Base-by-base conservation (phyloP, 2,888 invertebrate species). In the Siphlonurus alternatus region DNA sequence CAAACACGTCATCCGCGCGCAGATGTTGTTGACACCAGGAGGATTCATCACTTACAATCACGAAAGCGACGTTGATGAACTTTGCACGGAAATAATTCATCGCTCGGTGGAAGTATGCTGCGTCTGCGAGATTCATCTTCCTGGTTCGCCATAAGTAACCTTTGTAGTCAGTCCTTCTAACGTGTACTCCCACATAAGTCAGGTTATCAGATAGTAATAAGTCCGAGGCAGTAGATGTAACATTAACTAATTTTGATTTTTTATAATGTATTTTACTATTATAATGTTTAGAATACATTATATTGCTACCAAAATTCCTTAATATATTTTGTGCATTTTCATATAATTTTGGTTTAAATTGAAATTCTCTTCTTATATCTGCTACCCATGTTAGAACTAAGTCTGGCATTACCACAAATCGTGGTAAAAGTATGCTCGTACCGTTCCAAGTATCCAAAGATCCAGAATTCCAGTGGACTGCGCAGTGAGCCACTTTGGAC, bases 111-210 rank as follows among this genome's bases (percentile, higher is more conserved):
- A 76, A 79, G 70, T 77, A 80, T 23, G 68, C 69, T 2, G 71
- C 68, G 64, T 73, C 73, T 2, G 76, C 78, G n/a, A 77, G 74
- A 54, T 72, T 71, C 5, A 74, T 74, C 54, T 76, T 74, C 63
- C 79, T 73, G 68, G 80, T 81, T 65, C 78, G 74, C 77, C 78
- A 79, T 23, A 83, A 72, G 70, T 81, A 81, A 64, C 76, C 76
- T 38, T 79, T 74, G 70, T 81, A 82, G 71, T 82, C 82, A 1
- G 81, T 81, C 64, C 82, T 74, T 61, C 82, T 73, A 5, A 82
- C 78, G 68, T 82, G 82, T 54, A 83, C 75, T 61, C 80, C 80
- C 19, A 82, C 77, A 68, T 76, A 81, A 18, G 75, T 75, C 56
- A 74, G 71, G 54, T 38, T 38, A n/a, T n/a, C n/a, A n/a, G n/a